Evolutionary conservation across 2,888 invertebrate genomes (phyloP).

Genomic region (Melanchra persicariae): DNA sequence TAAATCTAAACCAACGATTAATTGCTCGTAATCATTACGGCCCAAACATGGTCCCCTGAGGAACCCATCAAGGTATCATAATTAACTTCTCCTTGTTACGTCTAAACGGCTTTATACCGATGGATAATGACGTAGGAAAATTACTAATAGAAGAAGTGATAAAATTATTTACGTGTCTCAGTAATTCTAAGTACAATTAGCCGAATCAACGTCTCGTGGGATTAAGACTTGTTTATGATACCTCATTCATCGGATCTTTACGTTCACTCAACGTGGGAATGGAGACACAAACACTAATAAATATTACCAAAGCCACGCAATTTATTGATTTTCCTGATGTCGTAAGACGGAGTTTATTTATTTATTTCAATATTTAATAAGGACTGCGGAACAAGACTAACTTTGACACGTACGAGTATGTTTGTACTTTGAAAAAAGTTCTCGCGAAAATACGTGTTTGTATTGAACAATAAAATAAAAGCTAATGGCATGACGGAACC

Average conservation of each 20-base stretch:
- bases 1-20: constrained; percentile 19
- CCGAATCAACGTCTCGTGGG: constrained; percentile 49
- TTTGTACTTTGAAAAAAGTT: constrained; percentile 42
- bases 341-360: constrained; percentile 40
- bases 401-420: constrained; percentile 27
- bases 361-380: constrained; percentile 50
- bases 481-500: constrained; percentile 28
- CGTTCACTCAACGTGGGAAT: constrained; percentile 52
- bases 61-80: constrained; percentile 16
- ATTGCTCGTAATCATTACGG: constrained; percentile 15
- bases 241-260: constrained; percentile 55
- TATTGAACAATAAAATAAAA: constrained; percentile 43
- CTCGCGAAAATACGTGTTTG: constrained; percentile 30
- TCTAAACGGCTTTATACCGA: constrained; percentile 8
- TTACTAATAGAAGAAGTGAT: constrained; percentile 29
- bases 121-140: constrained; percentile 14
- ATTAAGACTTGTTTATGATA: constrained; percentile 39
- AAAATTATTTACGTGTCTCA: constrained; percentile 33
- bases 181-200: constrained; percentile 44
- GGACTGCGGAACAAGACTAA: constrained; percentile 42
- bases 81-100: constrained; percentile 12
- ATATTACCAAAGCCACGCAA: constrained; percentile 45
- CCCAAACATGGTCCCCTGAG: constrained; percentile 32
- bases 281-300: constrained; percentile 50
- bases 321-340: constrained; percentile 57